A percentile compares a stretch with the other conserved stretches of the same genome.
Conservation (phyloP, 2,888 invertebrate genomes). For the Dimorphilus gyrociliatus region DNA sequence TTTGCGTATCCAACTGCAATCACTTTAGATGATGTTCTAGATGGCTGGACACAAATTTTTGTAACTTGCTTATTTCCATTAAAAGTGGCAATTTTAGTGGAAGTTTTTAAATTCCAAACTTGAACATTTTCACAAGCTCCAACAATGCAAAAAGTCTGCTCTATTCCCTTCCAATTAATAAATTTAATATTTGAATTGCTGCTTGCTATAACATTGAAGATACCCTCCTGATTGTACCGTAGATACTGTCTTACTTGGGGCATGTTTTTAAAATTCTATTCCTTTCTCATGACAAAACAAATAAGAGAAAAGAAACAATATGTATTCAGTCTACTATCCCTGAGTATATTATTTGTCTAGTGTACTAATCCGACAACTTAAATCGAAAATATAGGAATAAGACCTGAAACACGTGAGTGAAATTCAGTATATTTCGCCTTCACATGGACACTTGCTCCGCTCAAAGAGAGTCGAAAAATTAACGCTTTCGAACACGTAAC, state of each 20-base stretch:
- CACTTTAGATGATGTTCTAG: background rate
- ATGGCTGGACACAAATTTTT: background rate
- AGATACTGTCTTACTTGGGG: constrained; percentile 57
- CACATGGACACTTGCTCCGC: too few species aligned
- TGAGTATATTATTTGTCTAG: too few species aligned
- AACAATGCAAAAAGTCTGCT: constrained; percentile 70
- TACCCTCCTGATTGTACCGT: constrained; percentile 62
- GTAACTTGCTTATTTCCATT: background rate
- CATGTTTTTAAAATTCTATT: too few species aligned
- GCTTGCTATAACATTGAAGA: constrained; percentile 66
- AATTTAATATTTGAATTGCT: constrained; percentile 58
- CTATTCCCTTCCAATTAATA: constrained; percentile 56
- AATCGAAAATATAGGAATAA: too few species aligned
- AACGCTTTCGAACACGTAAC: too few species aligned
- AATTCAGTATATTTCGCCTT: too few species aligned
- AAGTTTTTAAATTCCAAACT: constrained; percentile 78
- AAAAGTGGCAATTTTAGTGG: constrained; percentile 47
- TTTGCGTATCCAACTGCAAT: constrained; percentile 80
- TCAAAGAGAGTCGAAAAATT: too few species aligned
- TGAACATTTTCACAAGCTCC: constrained; percentile 82
- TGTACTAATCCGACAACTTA: too few species aligned
- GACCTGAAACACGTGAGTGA: too few species aligned
- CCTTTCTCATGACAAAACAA: too few species aligned
- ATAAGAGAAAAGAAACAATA: too few species aligned
- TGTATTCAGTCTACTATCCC: too few species aligned